Evolutionary conservation across 2,113 vertebrate genomes (phyloP), one percentile per base, ranked within the genome.

Genomic region (Megaceryle torquata): DNA sequence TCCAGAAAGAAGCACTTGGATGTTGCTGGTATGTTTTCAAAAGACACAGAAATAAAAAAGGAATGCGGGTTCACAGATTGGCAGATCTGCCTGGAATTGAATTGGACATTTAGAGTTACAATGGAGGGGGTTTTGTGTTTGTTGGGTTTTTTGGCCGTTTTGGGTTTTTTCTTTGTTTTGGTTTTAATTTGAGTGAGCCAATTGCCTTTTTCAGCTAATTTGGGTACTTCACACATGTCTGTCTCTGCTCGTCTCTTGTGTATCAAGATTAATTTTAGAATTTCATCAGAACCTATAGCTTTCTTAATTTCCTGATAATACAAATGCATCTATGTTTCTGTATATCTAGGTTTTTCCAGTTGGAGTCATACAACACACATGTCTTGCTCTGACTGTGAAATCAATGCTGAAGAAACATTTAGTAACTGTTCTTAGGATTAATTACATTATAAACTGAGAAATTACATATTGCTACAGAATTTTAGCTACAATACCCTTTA

Each of bases 41-140:
- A 59, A 81, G 25, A 2, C 7, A 1, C 0, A 5, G 26, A 8
- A 15, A 4, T 9, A 0, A 1, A 24, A 3, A n/a, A 20, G 59
- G 22, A 46, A 8, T 19, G 16, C 2, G 6, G 28, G 4, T 25
- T 44, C 41, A 12, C 12, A 43, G 35, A 9, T 31, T 5, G 10
- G 18, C 39, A 19, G 8, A 26, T 46, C 5, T 8, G 5, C 10
- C 22, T 65, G 20, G 6, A 51, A 24, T 33, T 33, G 11, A 50
- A 7, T 18, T 56, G 10, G 11, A 16, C 6, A 44, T 48, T 0
- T 1, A 44, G 10, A 24, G 14, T 87, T 63, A 44, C 18, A 9
- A 0, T 29, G 19, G 39, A 41, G 7, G 4, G 44, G 18, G 7
- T 19, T 46, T 50, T 51, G 50, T 20, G 46, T 46, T 46, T 25